Evolutionary conservation across 2,113 vertebrate species (phyloP).

Genomic region (Penelope pileata): DNA sequence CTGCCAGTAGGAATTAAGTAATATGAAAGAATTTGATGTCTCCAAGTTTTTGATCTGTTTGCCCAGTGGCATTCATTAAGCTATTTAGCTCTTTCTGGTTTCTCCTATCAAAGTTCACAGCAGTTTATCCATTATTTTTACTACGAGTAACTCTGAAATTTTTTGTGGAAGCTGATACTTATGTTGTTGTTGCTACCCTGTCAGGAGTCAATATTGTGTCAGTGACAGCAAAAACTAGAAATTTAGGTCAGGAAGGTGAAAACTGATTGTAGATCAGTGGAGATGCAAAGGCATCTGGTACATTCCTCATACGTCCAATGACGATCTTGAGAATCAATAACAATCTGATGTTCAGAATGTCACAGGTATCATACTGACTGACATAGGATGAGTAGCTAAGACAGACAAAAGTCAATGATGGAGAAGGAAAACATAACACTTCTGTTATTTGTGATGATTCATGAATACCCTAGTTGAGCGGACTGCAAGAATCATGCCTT

Average conservation of each 20-base stretch:
- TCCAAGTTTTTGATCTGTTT: background rate
- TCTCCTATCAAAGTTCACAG: fast-evolving
- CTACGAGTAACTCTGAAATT: background rate
- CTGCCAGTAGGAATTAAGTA: background rate
- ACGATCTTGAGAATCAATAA: background rate
- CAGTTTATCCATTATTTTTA: background rate
- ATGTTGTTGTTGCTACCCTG: background rate
- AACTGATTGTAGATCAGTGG: background rate
- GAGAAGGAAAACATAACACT: background rate
- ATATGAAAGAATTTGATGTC: background rate
- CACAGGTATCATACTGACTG: background rate
- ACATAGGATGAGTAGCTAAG: background rate
- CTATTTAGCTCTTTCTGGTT: background rate
- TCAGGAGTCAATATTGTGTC: background rate
- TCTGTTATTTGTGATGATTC: background rate
- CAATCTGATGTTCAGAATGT: background rate
- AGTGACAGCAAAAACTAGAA: background rate
- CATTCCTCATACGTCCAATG: background rate
- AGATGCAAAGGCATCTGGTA: background rate
- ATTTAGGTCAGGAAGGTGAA: background rate
- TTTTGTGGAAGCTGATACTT: background rate
- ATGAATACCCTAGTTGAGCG: background rate
- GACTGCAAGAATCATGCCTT: background rate
- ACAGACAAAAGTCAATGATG: background rate
- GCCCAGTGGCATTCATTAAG: background rate